phyloP scores from a whole-genome alignment of 2,797 vertebrate species.

The Masticophis lateralis region DNA sequence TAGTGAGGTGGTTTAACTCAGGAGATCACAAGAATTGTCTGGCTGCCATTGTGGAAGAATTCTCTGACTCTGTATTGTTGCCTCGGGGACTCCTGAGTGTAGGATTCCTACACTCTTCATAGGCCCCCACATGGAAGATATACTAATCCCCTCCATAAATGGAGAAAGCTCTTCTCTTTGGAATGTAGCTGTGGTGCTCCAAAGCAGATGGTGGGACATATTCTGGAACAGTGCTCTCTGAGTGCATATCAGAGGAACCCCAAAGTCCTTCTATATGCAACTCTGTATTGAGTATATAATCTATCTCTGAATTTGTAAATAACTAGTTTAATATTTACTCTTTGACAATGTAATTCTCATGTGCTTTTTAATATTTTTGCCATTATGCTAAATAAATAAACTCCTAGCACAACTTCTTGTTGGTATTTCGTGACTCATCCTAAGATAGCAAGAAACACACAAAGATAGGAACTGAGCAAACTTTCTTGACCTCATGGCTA shows the following conservation, averaged over 20 bases:
- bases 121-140: neutral
- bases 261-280: too few species aligned
- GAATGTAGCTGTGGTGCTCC: neutral
- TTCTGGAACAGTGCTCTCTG: too few species aligned
- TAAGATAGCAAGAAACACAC: conserved; percentile 44
- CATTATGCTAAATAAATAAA: neutral
- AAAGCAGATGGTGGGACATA: neutral
- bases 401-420: conserved; percentile 53
- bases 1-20: neutral
- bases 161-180: neutral
- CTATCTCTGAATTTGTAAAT: neutral
- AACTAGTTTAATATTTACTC: neutral
- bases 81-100: neutral
- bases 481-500: conserved; percentile 42
- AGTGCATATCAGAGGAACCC: too few species aligned
- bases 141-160: neutral
- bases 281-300: too few species aligned
- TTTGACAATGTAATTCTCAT: neutral
- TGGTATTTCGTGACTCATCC: conserved; percentile 43
- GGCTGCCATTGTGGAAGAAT: neutral
- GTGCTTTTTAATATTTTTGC: neutral
- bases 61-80: neutral
- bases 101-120: neutral
- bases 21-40: neutral
- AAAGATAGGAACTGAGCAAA: conserved; percentile 51